A percentile compares a stretch with the other conserved stretches of the same genome.
phyloP scores from a whole-genome alignment of 2,888 invertebrate genomes.

The Ferrisia virgata region DNA sequence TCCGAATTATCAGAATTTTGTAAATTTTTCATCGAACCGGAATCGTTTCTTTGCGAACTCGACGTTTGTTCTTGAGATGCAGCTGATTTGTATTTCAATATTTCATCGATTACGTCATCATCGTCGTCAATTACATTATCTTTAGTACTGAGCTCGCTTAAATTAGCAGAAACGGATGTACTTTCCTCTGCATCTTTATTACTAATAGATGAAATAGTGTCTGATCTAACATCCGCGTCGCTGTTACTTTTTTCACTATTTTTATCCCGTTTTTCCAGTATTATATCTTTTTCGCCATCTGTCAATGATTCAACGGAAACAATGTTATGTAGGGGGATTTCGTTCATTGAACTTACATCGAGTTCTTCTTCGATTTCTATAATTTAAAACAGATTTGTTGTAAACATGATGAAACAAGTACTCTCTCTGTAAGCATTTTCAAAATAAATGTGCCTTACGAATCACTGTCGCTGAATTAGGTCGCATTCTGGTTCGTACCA shows the following conservation, averaged over 20 bases:
- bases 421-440: too few species aligned
- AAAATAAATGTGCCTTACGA: neutral
- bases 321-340: neutral
- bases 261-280: neutral
- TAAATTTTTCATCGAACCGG: neutral
- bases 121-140: neutral
- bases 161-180: neutral
- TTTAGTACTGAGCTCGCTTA: neutral
- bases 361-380: neutral
- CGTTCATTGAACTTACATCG: neutral
- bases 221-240: neutral
- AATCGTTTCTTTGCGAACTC: neutral
- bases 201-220: neutral
- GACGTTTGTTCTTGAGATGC: neutral
- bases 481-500: neutral
- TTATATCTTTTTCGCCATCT: neutral
- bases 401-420: neutral
- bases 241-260: neutral
- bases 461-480: neutral
- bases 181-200: neutral
- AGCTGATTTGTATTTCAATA: neutral
- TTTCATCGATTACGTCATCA: conserved; percentile 25
- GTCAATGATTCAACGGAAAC: neutral
- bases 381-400: neutral
- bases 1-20: neutral